Base-by-base conservation (phyloP, 2,888 invertebrate species). In the Eupithecia inturbata region DNA sequence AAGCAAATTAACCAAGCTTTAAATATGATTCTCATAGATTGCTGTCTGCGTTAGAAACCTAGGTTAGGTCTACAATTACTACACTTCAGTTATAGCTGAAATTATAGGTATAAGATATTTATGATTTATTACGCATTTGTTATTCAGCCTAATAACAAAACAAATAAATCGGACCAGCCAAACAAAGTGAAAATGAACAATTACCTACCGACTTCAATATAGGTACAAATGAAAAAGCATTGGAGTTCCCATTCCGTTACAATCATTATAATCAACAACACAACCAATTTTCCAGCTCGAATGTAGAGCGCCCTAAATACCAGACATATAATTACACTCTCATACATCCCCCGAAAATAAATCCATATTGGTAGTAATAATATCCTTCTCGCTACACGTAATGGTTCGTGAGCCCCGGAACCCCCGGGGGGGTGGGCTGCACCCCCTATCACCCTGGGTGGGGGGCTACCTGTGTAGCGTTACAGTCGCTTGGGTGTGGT, bases 401-500 rank as follows among this genome's bases (percentile, higher is more conserved):
- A 90, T 89, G 86, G 84, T 85, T 84, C 84, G 82, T 84, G 87
- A 87, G 57, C 57, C 57, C 85, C 76, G 87, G 84, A 87, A 67
- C 39, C 70, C 70, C 70, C 84, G n/a, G 63, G 63, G 63, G 63
- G 63, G 63, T 7, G 31, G 12, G 22, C 87, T 82, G 78, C 78
- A 78, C 81, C 77, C 83, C 81, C 74, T 74, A 70, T 64, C 63
- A 62, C 53, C 72, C 80, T 82, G 79, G 80, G 80, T 80, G 78
- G 79, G 81, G 85, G 83, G 89, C 87, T 85, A 87, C 87, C 89
- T 89, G 89, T 90, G 89, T 89, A 89, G 87, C 88, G 91, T 92
- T 91, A 92, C 93, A 92, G 89, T 86, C 88, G 88, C 88, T 89
- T 88, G 94, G 94, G 94, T 94, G 94, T 94, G 94, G 94, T 94